Conservation (phyloP, 1,140 invertebrate genomes). For the Plectrocnemia conspersa region DNA sequence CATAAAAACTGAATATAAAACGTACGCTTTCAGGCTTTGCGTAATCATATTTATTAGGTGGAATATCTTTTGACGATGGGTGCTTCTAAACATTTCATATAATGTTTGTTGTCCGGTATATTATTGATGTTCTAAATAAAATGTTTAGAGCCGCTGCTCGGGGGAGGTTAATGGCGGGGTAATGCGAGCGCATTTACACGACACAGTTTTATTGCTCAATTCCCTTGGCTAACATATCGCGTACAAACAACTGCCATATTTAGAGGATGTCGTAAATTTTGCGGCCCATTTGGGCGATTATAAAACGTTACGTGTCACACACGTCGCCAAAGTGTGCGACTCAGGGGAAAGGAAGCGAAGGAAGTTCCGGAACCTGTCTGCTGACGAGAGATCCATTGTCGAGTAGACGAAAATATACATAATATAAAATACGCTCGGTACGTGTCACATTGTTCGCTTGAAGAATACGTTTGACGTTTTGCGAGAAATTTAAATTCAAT, state of each 20-base stretch:
- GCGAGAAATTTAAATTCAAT: too few relatives aligned
- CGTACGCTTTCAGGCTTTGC: background rate
- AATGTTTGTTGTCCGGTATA: background rate
- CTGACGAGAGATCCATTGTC: too few relatives aligned
- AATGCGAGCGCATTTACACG: conserved; percentile 19
- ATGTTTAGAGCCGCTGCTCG: background rate
- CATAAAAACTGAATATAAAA: conserved; percentile 8
- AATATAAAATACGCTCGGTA: background rate
- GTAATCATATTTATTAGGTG: background rate
- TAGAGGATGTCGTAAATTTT: conserved; percentile 28
- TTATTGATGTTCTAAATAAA: background rate
- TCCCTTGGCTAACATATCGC: conserved; percentile 18
- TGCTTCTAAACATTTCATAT: background rate
- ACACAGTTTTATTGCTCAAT: conserved; percentile 30
- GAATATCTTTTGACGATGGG: background rate
- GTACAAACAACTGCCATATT: conserved; percentile 1
- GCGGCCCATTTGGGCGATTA: conserved; percentile 14
- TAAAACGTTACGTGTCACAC: conserved; percentile 14
- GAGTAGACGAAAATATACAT: too few relatives aligned
- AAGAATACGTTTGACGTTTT: conserved; percentile 1
- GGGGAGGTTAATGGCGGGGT: background rate
- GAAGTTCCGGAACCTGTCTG: background rate
- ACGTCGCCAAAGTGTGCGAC: background rate
- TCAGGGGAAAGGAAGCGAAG: background rate
- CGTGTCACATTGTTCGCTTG: background rate